Base-by-base conservation (phyloP, 2,888 invertebrate species). In the Acanthopleura granulata region DNA sequence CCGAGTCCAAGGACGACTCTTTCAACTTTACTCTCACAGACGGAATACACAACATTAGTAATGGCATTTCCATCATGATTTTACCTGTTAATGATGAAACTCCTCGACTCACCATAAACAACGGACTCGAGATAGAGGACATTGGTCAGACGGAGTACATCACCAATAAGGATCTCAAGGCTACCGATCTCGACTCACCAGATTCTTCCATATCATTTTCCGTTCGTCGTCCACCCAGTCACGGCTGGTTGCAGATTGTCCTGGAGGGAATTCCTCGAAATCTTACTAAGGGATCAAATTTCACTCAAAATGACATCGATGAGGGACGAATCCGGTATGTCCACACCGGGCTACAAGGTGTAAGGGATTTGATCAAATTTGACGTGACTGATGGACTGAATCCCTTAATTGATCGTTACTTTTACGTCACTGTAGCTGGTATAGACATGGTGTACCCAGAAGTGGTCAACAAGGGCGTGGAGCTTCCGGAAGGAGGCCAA, bases 31-130 rank as follows among this genome's bases (percentile, higher is more conserved):
- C 83, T 25, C 80, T 90, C 16, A 85, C 87, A 0, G 90, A 90
- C 77, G 89, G 90, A 0, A 81, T 79, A 72, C 89, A 90, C 76
- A 87, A 86, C 66, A 81, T 88, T 14, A 84, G 84, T n/a, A 86
- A 86, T 70, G 85, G 81, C 6, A 82, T 91, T 29, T 84, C 85
- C 16, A 88, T 91, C 70, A 85, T 84, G 57, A 83, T 91, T 15
- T 82, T 90, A 40, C 89, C 91, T 4, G 87, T 90, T 6, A 90
- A 91, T 80, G 91, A 91, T 81, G 90, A 91, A 78, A 87, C 89
- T 0, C 91, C 91, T 0, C 79, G 88, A 71, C 83, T 91, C 4
- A 82, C 84, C 18, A 84, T 89, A 69, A 91, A 91, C 80, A 87
- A 85, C 75, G 90, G 90, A n/a, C 78, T 91, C 49, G 86, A 89